Evolutionary conservation across 2,797 vertebrate species (phyloP).

Genomic region (Crocodylus rhombifer): DNA sequence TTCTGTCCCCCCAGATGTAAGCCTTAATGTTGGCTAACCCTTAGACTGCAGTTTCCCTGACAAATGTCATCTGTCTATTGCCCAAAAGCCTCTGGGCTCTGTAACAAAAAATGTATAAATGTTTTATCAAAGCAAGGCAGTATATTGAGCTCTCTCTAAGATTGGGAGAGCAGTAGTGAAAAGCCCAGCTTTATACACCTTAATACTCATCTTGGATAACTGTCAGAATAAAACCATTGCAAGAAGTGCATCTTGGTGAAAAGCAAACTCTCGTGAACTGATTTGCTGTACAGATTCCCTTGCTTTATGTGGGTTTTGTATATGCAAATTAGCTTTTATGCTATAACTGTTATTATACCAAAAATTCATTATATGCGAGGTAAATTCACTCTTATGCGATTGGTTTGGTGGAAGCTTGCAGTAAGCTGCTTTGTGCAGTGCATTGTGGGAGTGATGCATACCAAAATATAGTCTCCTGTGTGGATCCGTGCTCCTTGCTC

Average conservation of each 20-base stretch:
- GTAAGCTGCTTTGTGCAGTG: too few relatives aligned
- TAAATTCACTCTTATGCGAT: too few relatives aligned
- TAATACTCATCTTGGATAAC: conserved; percentile 37
- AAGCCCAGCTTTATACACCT: conserved; percentile 45
- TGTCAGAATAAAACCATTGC: conserved; percentile 57
- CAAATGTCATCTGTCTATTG: conserved; percentile 44
- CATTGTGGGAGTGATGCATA: too few relatives aligned
- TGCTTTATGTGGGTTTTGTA: too few relatives aligned
- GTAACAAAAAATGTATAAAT: conserved; percentile 53
- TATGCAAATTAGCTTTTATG: too few relatives aligned
- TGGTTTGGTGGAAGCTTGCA: too few relatives aligned
- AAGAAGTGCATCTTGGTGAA: background rate
- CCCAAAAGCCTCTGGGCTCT: background rate
- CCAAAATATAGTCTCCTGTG: too few relatives aligned
- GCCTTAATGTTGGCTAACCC: background rate
- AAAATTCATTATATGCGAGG: too few relatives aligned
- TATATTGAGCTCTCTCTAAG: conserved; percentile 45
- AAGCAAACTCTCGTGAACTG: conserved; percentile 57
- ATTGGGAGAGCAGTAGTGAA: conserved; percentile 29
- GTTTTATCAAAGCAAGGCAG: conserved; percentile 59
- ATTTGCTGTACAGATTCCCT: background rate
- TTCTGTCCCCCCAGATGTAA: background rate
- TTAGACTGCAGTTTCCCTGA: background rate
- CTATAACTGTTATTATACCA: too few relatives aligned
- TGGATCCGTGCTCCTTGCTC: too few relatives aligned